Conservation (phyloP, 2,113 vertebrate genomes). For the Camelus bactrianus region DNA sequence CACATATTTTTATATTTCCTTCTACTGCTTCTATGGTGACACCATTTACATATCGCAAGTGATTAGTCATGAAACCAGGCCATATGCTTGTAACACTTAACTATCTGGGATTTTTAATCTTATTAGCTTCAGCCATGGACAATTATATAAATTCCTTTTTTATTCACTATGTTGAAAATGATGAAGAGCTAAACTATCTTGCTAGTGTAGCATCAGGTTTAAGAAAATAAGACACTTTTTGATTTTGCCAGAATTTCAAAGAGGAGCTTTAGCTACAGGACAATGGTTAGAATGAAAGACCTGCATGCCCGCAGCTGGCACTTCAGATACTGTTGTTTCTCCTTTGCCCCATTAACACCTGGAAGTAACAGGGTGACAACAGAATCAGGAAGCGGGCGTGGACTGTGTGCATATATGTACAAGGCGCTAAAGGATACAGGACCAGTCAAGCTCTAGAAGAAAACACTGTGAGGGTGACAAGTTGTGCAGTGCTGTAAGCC, state of each 20-base stretch:
- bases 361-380: neutral
- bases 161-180: slow-evolving; percentile 66
- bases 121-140: slow-evolving; percentile 72
- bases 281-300: slow-evolving; percentile 25
- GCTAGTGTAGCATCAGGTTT: slow-evolving; percentile 44
- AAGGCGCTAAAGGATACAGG: neutral
- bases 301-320: neutral
- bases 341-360: neutral
- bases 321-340: slow-evolving; percentile 17
- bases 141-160: slow-evolving; percentile 72
- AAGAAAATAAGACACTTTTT: slow-evolving; percentile 55
- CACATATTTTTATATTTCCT: slow-evolving; percentile 73
- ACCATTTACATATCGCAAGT: slow-evolving; percentile 64
- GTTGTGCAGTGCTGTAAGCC: neutral
- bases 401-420: neutral
- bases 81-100: slow-evolving; percentile 71
- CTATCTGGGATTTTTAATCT: slow-evolving; percentile 73
- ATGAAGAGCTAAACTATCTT: slow-evolving; percentile 65
- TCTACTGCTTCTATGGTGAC: slow-evolving; percentile 67
- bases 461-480: slow-evolving; percentile 43
- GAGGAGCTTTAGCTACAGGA: neutral
- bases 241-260: slow-evolving; percentile 52
- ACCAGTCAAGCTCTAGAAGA: slow-evolving; percentile 43
- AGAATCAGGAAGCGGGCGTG: neutral
- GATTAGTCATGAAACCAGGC: slow-evolving; percentile 75